Percentiles rank a stretch among this genome's conserved stretches.
These are phyloP conservation scores for Drosophila merina DNA, from an alignment of 2,888 invertebrate genomes.

Conservation along the genomic window DNA sequence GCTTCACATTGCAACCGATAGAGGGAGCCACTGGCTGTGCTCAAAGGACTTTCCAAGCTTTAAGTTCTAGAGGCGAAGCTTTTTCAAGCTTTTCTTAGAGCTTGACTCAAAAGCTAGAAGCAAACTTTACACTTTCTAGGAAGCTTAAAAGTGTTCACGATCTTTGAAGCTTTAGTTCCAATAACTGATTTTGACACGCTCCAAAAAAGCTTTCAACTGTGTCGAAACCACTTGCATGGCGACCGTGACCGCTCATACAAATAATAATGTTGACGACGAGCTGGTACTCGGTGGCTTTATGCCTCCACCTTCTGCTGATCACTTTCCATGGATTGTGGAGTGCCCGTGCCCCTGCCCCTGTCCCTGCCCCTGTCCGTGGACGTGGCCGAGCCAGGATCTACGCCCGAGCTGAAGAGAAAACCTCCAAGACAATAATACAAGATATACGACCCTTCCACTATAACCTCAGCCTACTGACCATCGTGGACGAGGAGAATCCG, in stretches of 20 bases:
- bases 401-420: not conserved
- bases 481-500: constrained; percentile 85
- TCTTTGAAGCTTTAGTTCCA: not conserved
- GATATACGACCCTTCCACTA: constrained; percentile 87
- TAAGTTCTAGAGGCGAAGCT: not conserved
- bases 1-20: not conserved
- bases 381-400: not conserved
- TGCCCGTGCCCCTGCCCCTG: no score
- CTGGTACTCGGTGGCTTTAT: not conserved
- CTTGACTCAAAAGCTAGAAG: not conserved
- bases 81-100: not conserved
- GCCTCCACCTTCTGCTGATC: not conserved
- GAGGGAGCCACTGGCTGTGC: not conserved
- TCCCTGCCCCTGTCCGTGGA: no score
- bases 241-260: not conserved
- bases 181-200: not conserved
- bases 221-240: not conserved
- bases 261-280: not conserved
- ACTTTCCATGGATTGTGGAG: not conserved
- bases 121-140: not conserved
- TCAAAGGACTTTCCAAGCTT: not conserved
- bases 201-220: not conserved
- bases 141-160: no score
- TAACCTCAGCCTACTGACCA: constrained; percentile 87
- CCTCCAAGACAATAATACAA: not conserved